These are phyloP conservation scores for Epinotia bilunana DNA, from an alignment of 2,888 invertebrate genomes.

Conservation along the genomic window DNA sequence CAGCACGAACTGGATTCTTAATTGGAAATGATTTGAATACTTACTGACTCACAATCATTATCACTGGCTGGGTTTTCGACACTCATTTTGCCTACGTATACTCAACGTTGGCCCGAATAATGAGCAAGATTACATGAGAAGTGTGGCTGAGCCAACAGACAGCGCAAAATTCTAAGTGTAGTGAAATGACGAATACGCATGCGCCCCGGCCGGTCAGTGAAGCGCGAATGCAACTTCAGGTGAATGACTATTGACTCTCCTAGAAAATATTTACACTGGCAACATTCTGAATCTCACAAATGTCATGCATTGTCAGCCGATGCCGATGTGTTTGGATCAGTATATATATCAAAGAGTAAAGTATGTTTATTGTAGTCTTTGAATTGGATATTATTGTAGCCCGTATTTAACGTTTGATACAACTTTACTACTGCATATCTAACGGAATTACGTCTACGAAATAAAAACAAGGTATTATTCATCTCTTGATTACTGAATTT, in stretches of 20 bases:
- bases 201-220: slow-evolving; percentile 68
- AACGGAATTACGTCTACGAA: too few species aligned
- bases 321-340: not conserved
- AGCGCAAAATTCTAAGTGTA: slow-evolving; percentile 83
- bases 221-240: slow-evolving; percentile 64
- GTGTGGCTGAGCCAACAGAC: slow-evolving; percentile 56
- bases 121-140: slow-evolving; percentile 70
- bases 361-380: too few species aligned
- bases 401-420: too few species aligned
- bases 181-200: slow-evolving; percentile 85
- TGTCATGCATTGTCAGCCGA: not conserved
- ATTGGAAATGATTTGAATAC: slow-evolving; percentile 68
- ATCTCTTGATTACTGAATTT: too few species aligned
- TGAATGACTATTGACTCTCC: slow-evolving; percentile 42
- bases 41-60: slow-evolving; percentile 85
- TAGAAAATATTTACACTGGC: slow-evolving; percentile 4
- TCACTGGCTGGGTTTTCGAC: slow-evolving; percentile 86
- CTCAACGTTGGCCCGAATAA: slow-evolving; percentile 63
- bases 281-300: not conserved
- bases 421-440: too few species aligned
- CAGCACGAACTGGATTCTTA: slow-evolving; percentile 50
- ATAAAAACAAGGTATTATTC: too few species aligned
- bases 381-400: too few species aligned
- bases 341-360: too few species aligned
- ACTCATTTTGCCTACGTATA: slow-evolving; percentile 86